These are phyloP conservation scores for Pygoscelis antarcticus DNA, from an alignment of 2,113 vertebrate species.

Conservation along the genomic window DNA sequence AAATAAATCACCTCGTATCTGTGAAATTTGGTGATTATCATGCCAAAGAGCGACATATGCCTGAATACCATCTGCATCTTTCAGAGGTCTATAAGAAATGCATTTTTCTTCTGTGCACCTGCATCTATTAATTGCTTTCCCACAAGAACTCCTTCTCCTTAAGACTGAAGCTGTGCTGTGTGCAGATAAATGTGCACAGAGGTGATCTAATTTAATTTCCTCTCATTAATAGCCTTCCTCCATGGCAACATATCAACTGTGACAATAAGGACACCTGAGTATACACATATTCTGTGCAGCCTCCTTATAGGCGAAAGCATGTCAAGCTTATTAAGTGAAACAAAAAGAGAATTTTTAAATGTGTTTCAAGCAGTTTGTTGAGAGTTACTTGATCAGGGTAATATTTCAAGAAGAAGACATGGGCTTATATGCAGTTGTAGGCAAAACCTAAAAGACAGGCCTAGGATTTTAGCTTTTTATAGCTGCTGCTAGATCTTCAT, in stretches of 20 bases:
- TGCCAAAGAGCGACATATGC: background rate
- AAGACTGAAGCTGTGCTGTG: constrained; percentile 37
- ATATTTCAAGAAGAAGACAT: background rate
- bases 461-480: background rate
- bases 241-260: constrained; percentile 69
- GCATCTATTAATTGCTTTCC: constrained; percentile 68
- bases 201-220: constrained; percentile 72
- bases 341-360: background rate
- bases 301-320: background rate
- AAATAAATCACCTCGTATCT: background rate
- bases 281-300: constrained; percentile 4
- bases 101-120: constrained; percentile 59
- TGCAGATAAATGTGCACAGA: constrained; percentile 53
- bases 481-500: background rate
- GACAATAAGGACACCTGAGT: constrained; percentile 64
- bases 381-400: background rate
- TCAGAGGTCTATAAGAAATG: constrained; percentile 33
- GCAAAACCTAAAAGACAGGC: background rate
- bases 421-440: background rate
- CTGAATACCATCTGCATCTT: constrained; percentile 14
- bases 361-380: background rate
- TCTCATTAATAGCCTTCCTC: constrained; percentile 68
- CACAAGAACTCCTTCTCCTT: constrained; percentile 61
- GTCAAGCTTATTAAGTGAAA: constrained; percentile 1
- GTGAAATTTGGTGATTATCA: constrained; percentile 49